Base-by-base conservation (phyloP, 2,113 vertebrate genomes). In the Callaeas wilsoni region DNA sequence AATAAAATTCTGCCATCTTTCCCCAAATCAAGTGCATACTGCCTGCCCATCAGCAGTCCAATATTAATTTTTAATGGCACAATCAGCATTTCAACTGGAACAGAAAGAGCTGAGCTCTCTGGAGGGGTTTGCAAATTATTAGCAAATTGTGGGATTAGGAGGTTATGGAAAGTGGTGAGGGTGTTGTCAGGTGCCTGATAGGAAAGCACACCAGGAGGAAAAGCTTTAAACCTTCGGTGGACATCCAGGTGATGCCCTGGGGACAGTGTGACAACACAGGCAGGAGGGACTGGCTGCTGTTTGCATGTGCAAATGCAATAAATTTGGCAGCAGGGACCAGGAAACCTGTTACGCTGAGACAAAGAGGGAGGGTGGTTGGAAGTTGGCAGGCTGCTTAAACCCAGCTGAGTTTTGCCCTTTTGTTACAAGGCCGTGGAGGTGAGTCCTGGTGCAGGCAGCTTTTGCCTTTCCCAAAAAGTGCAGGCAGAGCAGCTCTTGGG, bases 1-100 rank as follows among this genome's bases (percentile, higher is more conserved):
- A 23, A 79, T 76, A 63, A 33, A 60, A 44, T 53, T 27, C 77
- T 89, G 44, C 65, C 15, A 2, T n/a, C 41, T 75, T 49, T 44
- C 37, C 32, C 64, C 60, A 53, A 3, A 88, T 55, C 6, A 11
- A 35, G 49, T 10, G 13, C 85, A 76, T 14, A 19, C 73, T 63
- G 75, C 68, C 23, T 62, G 50, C 71, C 74, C 20, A 4, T 80
- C 63, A 60, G 60, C 3, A 2, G 44, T 49, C 2, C 2, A 23
- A 4, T 46, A 35, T 77, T 55, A 32, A 23, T 39, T 84, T 80
- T 88, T 90, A 73, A 80, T 77, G 82, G 71, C 42, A 25, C 75
- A 15, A 14, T 42, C 63, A 29, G 27, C 42, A 10, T 52, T 42
- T 3, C 0, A 1, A 9, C 29, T 12, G 35, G 55, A 55, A 74